phyloP scores from a whole-genome alignment of 2,113 vertebrate species.

The Eclectus roratus region DNA sequence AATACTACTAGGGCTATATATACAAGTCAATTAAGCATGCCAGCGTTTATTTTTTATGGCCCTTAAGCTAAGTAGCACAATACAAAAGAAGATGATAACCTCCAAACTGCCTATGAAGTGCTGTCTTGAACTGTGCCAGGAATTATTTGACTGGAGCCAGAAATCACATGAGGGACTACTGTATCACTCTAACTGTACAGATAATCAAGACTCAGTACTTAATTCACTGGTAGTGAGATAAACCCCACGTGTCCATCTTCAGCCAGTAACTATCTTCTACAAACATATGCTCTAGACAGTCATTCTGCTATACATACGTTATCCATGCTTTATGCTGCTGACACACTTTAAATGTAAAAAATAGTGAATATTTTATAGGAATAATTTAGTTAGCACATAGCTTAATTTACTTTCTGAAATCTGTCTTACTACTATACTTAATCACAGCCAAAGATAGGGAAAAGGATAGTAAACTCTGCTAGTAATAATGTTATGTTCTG shows the following conservation, averaged over 20 bases:
- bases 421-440: background rate
- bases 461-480: background rate
- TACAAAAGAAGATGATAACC: background rate
- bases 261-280: background rate
- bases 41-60: background rate
- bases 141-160: conserved; percentile 3
- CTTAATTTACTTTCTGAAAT: background rate
- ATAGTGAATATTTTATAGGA: background rate
- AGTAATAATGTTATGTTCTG: background rate
- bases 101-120: background rate
- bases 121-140: background rate
- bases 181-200: background rate
- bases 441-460: background rate
- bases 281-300: background rate
- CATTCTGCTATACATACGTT: background rate
- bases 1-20: background rate
- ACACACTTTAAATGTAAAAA: background rate
- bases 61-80: background rate
- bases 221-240: background rate
- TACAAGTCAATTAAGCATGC: background rate
- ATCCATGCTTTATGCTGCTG: background rate
- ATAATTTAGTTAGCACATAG: background rate
- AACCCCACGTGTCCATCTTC: background rate
- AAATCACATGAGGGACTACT: background rate
- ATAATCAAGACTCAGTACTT: background rate